phyloP scores from a whole-genome alignment of 2,113 vertebrate species.

The Ascaphus truei region DNA sequence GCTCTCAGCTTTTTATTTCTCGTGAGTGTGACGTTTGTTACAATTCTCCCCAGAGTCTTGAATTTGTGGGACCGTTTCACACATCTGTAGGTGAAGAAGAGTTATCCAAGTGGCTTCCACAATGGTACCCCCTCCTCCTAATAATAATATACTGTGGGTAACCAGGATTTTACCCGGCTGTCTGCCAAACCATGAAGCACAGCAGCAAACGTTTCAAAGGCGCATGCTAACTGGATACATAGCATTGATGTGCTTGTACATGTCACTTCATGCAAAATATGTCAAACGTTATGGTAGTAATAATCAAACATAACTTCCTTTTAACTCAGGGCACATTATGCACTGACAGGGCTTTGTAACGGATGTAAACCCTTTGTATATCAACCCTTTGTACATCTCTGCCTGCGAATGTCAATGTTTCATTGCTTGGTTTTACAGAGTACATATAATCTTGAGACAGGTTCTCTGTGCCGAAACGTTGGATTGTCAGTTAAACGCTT shows the following conservation, averaged over 20 bases:
- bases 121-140: no score
- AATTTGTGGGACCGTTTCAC: not conserved
- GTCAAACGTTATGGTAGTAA: no score
- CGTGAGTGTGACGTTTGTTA: no score
- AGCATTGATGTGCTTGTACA: not conserved
- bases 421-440: no score
- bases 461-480: no score
- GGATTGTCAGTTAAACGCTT: no score
- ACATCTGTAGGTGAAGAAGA: not conserved
- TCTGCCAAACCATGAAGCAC: slow-evolving; percentile 3
- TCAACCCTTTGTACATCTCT: no score
- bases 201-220: not conserved
- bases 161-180: slow-evolving; percentile 18
- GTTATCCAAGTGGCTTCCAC: no score
- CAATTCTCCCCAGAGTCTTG: no score
- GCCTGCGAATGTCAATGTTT: not conserved
- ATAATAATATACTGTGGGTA: slow-evolving; percentile 23
- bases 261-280: not conserved
- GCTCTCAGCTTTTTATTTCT: no score
- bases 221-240: not conserved
- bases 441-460: no score
- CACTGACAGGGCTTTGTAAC: not conserved
- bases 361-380: no score
- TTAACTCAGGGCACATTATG: not conserved
- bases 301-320: not conserved